Evolutionary conservation across 2,113 vertebrate genomes (phyloP), one percentile per base, ranked within the genome.

Genomic region (Dicerorhinus sumatrensis): DNA sequence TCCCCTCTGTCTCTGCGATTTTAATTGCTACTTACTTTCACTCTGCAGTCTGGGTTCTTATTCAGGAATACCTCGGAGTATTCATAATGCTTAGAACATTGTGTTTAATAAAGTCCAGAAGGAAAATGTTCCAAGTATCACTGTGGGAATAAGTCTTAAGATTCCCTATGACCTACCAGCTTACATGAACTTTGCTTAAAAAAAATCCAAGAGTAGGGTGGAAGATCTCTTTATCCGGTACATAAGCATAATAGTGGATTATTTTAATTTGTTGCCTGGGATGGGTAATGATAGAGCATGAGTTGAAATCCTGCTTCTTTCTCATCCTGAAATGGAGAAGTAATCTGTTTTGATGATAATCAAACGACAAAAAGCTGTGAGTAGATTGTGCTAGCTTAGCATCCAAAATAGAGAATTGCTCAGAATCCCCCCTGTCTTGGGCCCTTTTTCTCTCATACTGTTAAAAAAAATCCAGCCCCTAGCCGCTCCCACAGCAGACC

Each of bases 121-220:
- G 70, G 42, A 85, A 75, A 94, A 85, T 91, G 56, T 81, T 89
- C 89, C 76, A 83, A 54, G 20, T 79, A n/a, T 17, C 58, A 8
- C 67, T 94, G 31, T 31, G 96, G 85, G 39, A 79, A 92, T 46
- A 96, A 72, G 60, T 16, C 10, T 70, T 67, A 93, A 89, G 72
- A 97, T 88, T 89, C 81, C 46, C 46, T 93, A 20, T 96, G 58
- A 93, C 76, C 93, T 93, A 17, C 56, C 72, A 13, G 58, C 67
- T 96, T 79, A 18, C 62, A 20, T 96, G 86, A 95, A 92, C 62
- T 88, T 95, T 69, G 33, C 69, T 97, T 83, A 14, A 80, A 12
- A 25, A 8, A 39, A n/a, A 25, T 23, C 1, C 29, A 51, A 76
- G 39, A 93, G 13, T 27, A 25, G 27, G 42, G 21, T 70, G 36